Base-by-base conservation (phyloP, 2,888 invertebrate genomes). In the Cantharis rufa region DNA sequence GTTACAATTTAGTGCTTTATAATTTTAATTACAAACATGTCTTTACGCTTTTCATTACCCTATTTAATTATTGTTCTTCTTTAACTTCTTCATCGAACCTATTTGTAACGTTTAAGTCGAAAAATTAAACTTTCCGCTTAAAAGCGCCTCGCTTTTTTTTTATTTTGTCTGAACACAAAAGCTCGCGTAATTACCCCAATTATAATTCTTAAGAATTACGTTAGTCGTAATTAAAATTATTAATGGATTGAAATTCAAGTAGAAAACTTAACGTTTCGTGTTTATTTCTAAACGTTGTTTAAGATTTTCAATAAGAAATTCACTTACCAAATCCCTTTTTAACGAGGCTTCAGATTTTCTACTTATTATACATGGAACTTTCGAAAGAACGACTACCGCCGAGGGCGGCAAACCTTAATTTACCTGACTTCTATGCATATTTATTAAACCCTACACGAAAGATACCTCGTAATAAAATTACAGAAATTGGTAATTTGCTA, bases 301-400 rank as follows among this genome's bases (percentile, higher is more conserved):
- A 63, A 77, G 77, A 71, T 74, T 77, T 74, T 70, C 72, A 63
- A 74, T 75, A 72, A 71, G 70, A 70, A 76, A 78, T 79, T 75
- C 76, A 79, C 80, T 77, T 78, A 80, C 76, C 72, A 80, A 80
- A 80, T 80, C 79, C 75, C 76, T 79, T 80, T 80, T 80, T 80
- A 80, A 80, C 79, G 79, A 80, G 79, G 74, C 77, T 76, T 77
- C 75, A 78, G 78, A 78, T 78, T 80, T 78, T 72, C 79, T 76
- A 72, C 79, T 79, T 79, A 78, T 80, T 80, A 80, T 80, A 76
- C 78, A 48, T 71, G 63, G 79, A 76, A 77, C 77, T 80, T 80
- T 77, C 66, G 73, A 69, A 77, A 78, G 75, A 75, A 79, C 62
- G 78, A 74, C 77, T 76, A 75, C 28, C 74, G 78, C 78, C 75